Evolutionary conservation across 1,140 invertebrate species (phyloP).

Genomic region (Drepana arcuata): DNA sequence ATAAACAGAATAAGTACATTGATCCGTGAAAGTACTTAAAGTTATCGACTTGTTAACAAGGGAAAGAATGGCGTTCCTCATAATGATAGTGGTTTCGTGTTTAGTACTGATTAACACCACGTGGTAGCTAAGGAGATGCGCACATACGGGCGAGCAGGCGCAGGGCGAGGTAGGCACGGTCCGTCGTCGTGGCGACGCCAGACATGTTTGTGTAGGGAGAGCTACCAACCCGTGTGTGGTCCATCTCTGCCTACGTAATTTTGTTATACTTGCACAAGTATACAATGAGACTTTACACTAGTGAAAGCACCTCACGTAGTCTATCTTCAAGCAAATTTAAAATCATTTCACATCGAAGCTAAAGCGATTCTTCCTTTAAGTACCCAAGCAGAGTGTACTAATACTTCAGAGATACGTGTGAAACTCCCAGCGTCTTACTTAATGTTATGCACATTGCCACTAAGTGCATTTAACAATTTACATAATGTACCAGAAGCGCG

Average conservation of each 20-base stretch:
- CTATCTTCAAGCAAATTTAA: no score
- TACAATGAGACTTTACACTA: no score
- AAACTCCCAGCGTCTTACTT: slow-evolving; percentile 15
- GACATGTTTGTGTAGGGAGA: slow-evolving; percentile 45
- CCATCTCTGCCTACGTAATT: slow-evolving; percentile 32
- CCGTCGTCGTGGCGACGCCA: slow-evolving; percentile 29
- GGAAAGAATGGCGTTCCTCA: slow-evolving; percentile 51
- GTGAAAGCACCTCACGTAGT: no score
- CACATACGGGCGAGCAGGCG: slow-evolving; percentile 34
- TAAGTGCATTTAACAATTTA: slow-evolving; percentile 58
- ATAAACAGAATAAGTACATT: slow-evolving; percentile 26
- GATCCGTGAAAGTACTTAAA: slow-evolving; percentile 34
- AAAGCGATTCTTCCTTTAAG: no score
- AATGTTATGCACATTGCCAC: slow-evolving; percentile 14
- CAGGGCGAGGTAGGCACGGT: slow-evolving; percentile 26
- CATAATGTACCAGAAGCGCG: slow-evolving; percentile 36
- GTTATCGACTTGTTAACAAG: slow-evolving; percentile 50
- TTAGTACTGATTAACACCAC: slow-evolving; percentile 49
- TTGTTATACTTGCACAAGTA: slow-evolving; percentile 13
- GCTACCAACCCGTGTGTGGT: slow-evolving; percentile 45
- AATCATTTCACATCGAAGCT: no score
- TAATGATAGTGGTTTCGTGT: slow-evolving; percentile 49
- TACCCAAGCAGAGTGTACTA: no score
- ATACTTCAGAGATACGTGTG: no score
- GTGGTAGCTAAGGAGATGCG: slow-evolving; percentile 38